phyloP scores from a whole-genome alignment of 2,888 invertebrate species.

The Acanthococcus lagerstroemiae region DNA sequence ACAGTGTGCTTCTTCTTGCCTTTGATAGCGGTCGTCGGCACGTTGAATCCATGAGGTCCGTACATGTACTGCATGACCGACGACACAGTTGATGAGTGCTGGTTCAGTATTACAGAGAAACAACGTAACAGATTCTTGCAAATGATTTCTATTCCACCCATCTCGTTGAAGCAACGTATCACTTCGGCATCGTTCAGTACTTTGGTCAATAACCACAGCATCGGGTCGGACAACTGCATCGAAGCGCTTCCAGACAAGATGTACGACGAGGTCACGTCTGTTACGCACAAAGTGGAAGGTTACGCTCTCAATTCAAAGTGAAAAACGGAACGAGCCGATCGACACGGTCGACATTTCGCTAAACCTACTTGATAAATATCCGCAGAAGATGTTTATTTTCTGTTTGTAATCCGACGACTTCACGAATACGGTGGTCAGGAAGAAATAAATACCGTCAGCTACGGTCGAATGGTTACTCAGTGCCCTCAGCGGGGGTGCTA shows the following conservation, averaged over 20 bases:
- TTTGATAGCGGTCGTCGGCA: constrained; percentile 40
- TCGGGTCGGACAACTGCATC: constrained; percentile 66
- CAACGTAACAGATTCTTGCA: constrained; percentile 67
- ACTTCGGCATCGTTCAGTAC: constrained; percentile 68
- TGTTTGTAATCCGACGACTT: constrained; percentile 64
- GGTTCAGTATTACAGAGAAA: constrained; percentile 60
- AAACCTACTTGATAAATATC: constrained; percentile 32
- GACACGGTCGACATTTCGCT: no score
- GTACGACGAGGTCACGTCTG: no score
- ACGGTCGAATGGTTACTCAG: constrained; percentile 61
- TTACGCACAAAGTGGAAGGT: no score
- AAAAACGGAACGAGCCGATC: no score
- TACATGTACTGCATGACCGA: constrained; percentile 55
- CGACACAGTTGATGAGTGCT: constrained; percentile 57
- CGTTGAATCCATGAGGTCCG: constrained; percentile 48
- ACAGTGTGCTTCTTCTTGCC: constrained; percentile 40
- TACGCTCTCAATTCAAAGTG: no score
- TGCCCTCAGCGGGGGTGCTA: constrained; percentile 41
- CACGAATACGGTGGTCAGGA: constrained; percentile 64
- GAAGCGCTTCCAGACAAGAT: constrained; percentile 40
- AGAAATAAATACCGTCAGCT: constrained; percentile 78
- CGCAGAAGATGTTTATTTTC: constrained; percentile 60
- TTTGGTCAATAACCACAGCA: constrained; percentile 71
- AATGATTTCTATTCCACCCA: constrained; percentile 56
- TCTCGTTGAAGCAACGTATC: constrained; percentile 60